Evolutionary conservation across 2,888 invertebrate species (phyloP).

Genomic region (Acleris literana): DNA sequence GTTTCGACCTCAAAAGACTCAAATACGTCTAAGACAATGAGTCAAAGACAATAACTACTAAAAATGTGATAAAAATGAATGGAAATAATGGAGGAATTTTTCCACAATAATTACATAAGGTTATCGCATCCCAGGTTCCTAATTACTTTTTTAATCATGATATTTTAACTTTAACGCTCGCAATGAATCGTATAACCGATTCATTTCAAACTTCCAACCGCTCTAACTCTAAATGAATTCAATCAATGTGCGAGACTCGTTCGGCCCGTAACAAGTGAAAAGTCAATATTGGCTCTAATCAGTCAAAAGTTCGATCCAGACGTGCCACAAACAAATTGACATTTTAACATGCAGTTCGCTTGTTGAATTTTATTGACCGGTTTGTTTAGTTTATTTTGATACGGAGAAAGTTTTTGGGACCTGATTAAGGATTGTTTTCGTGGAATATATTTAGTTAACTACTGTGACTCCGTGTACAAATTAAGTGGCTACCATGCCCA

Average conservation of each 20-base stretch:
- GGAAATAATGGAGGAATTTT: no score
- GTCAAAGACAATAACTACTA: no score
- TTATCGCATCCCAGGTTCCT: no score
- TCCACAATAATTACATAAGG: no score
- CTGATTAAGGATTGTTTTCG: constrained; percentile 2
- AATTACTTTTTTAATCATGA: neutral
- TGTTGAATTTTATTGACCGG: constrained; percentile 19
- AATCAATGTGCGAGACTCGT: constrained; percentile 49
- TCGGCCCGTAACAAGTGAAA: constrained; percentile 48
- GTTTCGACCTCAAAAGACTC: no score
- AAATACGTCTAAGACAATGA: no score
- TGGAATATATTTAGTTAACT: neutral
- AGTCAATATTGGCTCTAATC: constrained; percentile 63
- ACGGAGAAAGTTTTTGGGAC: constrained; percentile 6
- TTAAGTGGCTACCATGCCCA: no score
- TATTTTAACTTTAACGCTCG: neutral
- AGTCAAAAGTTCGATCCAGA: constrained; percentile 49
- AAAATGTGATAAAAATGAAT: no score
- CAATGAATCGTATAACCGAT: neutral
- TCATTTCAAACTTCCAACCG: neutral
- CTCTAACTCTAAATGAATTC: constrained; percentile 37
- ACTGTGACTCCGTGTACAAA: no score
- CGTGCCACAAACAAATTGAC: constrained; percentile 25
- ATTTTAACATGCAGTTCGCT: constrained; percentile 29
- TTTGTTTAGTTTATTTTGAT: constrained; percentile 22